Conservation (phyloP, 35 echinoderm and acorn worm species). For the Holothuria glaberrima region DNA sequence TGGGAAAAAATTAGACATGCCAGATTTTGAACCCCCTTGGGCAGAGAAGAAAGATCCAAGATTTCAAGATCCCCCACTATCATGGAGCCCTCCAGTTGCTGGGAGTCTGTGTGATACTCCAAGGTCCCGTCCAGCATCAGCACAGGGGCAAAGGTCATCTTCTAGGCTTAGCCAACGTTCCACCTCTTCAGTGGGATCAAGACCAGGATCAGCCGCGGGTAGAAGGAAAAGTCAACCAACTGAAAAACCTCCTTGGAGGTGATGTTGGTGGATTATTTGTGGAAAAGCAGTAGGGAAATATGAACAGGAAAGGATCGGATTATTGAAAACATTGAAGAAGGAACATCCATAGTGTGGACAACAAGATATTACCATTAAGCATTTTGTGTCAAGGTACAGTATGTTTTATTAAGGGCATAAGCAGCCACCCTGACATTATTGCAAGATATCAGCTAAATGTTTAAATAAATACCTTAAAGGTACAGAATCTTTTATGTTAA, state of each 20-base stretch:
- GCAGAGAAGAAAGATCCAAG: conserved; percentile 74
- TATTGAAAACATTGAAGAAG: too few relatives aligned
- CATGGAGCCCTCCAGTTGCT: conserved; percentile 86
- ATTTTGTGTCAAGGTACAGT: too few relatives aligned
- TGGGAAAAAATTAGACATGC: conserved; percentile 69
- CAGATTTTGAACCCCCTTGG: conserved; percentile 92
- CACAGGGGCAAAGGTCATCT: neutral
- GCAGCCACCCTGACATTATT: too few relatives aligned
- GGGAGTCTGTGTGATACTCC: conserved; percentile 77
- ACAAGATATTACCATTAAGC: too few relatives aligned
- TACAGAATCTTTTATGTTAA: too few relatives aligned
- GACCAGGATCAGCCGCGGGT: conserved; percentile 23
- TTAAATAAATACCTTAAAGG: too few relatives aligned
- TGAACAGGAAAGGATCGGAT: too few relatives aligned
- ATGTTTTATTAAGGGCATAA: too few relatives aligned
- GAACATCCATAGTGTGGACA: too few relatives aligned
- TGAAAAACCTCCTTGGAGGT: conserved; percentile 54
- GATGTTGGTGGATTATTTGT: too few relatives aligned
- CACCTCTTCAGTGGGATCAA: conserved; percentile 23
- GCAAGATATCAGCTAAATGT: too few relatives aligned
- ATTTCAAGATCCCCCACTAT: conserved; percentile 51
- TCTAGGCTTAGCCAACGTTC: conserved; percentile 32
- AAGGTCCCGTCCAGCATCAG: conserved; percentile 60
- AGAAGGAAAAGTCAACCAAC: neutral
- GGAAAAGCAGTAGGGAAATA: too few relatives aligned